Evolutionary conservation across 2,113 vertebrate species (phyloP).

Genomic region (Ictidomys tridecemlineatus): DNA sequence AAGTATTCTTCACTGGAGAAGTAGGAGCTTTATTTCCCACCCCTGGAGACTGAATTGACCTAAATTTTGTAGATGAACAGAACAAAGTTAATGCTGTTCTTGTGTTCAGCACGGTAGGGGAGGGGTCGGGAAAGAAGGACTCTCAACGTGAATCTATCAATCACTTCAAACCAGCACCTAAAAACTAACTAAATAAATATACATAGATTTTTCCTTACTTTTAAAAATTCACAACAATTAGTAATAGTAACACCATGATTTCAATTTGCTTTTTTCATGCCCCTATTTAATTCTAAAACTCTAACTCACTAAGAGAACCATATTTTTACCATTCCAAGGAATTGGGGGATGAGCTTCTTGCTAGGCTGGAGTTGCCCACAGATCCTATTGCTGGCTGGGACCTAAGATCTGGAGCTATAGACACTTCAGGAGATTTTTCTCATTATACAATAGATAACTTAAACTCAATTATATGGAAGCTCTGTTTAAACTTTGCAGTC

Average conservation of each 20-base stretch:
- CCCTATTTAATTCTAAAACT: neutral
- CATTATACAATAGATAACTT: neutral
- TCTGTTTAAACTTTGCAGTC: neutral
- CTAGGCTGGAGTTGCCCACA: neutral
- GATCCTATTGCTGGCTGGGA: neutral
- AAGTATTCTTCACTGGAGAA: neutral
- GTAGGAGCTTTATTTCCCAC: neutral
- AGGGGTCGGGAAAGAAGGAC: neutral
- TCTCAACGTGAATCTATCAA: neutral
- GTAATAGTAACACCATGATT: neutral
- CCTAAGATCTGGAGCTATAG: neutral
- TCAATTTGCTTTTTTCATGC: neutral
- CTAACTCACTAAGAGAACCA: neutral
- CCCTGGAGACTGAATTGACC: neutral
- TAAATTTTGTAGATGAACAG: neutral
- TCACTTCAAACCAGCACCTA: neutral
- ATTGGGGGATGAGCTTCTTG: neutral
- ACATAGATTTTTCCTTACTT: neutral
- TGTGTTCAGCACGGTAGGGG: neutral
- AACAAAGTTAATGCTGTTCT: conserved; percentile 1
- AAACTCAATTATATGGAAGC: neutral
- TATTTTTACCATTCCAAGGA: neutral
- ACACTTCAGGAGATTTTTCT: conserved; percentile 13
- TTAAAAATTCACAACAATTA: neutral
- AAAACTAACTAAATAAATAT: neutral